These are phyloP conservation scores for Alfaro cultratus DNA, from an alignment of 2,797 vertebrate species.

Conservation along the genomic window DNA sequence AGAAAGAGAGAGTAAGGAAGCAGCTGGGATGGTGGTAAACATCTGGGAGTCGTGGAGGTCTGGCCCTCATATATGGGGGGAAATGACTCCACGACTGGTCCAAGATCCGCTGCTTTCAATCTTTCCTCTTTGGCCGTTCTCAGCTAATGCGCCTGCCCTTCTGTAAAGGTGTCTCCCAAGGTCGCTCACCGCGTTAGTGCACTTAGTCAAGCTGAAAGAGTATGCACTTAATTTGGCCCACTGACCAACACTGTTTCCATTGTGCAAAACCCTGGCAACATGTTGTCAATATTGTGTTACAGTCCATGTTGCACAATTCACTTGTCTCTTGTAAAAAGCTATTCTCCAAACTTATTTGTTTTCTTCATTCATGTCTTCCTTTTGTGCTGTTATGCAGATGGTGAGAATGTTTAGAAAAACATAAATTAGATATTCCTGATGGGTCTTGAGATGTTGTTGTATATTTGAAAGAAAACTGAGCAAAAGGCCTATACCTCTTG, in stretches of 20 bases:
- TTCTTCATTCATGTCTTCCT: conserved; percentile 26
- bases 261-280: conserved; percentile 34
- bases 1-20: conserved; percentile 57
- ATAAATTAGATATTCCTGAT: neutral
- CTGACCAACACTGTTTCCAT: conserved; percentile 17
- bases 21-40: conserved; percentile 75
- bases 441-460: neutral
- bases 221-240: neutral
- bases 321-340: conserved; percentile 27
- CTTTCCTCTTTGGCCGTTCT: conserved; percentile 36
- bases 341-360: conserved; percentile 54
- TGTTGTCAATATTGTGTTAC: conserved; percentile 35
- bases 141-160: conserved; percentile 32
- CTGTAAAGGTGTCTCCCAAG: conserved; percentile 27
- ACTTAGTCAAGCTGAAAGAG: conserved; percentile 10
- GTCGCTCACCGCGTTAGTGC: conserved; percentile 13
- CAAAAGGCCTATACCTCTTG: neutral
- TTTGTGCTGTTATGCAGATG: neutral
- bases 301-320: conserved; percentile 49
- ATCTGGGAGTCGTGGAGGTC: conserved; percentile 68
- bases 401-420: neutral
- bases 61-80: conserved; percentile 56
- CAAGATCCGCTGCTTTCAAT: conserved; percentile 54
- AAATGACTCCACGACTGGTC: conserved; percentile 43
- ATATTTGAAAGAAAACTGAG: neutral